Percentiles rank a stretch among this genome's conserved stretches.
Conservation (phyloP, 2,113 vertebrate genomes). For the Pelobates fuscus region DNA sequence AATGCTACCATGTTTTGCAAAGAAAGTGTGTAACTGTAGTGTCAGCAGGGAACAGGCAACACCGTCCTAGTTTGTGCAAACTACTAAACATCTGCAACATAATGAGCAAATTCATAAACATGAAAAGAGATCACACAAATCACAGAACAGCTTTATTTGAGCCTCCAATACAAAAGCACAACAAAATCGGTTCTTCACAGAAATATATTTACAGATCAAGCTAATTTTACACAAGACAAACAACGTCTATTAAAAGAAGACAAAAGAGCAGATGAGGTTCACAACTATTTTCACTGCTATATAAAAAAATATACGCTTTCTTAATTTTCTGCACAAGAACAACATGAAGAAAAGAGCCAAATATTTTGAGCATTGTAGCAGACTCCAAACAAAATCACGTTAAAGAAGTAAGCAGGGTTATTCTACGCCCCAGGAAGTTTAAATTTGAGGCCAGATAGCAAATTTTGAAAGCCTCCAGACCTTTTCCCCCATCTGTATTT, state of each 20-base stretch:
- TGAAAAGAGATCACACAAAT: too few species aligned
- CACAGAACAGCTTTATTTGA: conserved; percentile 32
- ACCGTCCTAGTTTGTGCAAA: too few species aligned
- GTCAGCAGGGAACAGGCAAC: too few species aligned
- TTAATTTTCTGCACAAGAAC: conserved; percentile 34
- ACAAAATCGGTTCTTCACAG: conserved; percentile 3
- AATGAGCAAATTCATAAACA: too few species aligned
- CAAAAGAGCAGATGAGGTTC: neutral
- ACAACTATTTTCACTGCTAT: conserved; percentile 37
- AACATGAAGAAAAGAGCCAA: conserved; percentile 10
- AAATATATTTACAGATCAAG: conserved; percentile 41
- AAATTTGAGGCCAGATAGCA: too few species aligned
- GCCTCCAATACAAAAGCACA: conserved; percentile 45
- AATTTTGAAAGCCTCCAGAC: too few species aligned
- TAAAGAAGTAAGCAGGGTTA: too few species aligned
- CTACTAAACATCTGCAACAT: too few species aligned
- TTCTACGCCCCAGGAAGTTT: too few species aligned
- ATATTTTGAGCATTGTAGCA: neutral
- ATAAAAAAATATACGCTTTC: conserved; percentile 46
- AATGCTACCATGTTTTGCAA: too few species aligned
- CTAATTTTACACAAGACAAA: conserved; percentile 27
- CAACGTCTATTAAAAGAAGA: conserved; percentile 17
- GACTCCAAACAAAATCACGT: neutral
- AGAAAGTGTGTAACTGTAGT: too few species aligned
- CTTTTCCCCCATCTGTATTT: too few species aligned